Evolutionary conservation across 2,888 invertebrate genomes (phyloP).

Genomic region (Leucoptera coffeella): DNA sequence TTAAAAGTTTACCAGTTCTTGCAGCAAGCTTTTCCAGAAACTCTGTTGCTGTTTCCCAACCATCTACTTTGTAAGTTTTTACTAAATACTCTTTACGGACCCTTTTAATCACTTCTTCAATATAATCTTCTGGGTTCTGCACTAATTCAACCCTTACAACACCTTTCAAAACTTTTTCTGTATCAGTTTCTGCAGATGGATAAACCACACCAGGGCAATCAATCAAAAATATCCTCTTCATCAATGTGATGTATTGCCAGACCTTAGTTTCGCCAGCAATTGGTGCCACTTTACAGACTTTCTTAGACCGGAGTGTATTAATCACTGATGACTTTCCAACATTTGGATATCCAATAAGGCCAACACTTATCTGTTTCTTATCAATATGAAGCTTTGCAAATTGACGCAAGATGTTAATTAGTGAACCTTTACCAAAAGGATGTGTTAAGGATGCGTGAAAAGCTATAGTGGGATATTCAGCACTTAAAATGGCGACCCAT

Average conservation of each 20-base stretch:
- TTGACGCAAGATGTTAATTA: slow-evolving; percentile 93
- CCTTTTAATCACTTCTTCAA: slow-evolving; percentile 76
- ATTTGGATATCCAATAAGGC: slow-evolving; percentile 98
- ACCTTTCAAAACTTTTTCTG: slow-evolving; percentile 92
- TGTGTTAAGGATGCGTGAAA: slow-evolving; percentile 98
- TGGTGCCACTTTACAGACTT: slow-evolving; percentile 98
- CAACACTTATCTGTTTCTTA: slow-evolving; percentile 97
- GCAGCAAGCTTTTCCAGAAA: slow-evolving; percentile 89
- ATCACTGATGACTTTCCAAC: slow-evolving; percentile 98
- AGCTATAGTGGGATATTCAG: slow-evolving; percentile 95
- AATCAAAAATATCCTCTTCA: slow-evolving; percentile 93
- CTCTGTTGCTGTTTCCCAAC: slow-evolving; percentile 76
- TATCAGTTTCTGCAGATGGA: slow-evolving; percentile 92
- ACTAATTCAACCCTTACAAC: slow-evolving; percentile 95
- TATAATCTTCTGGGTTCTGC: slow-evolving; percentile 91
- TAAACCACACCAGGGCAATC: slow-evolving; percentile 99
- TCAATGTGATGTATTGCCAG: slow-evolving; percentile 99
- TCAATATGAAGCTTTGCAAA: slow-evolving; percentile 93
- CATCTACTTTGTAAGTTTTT: slow-evolving; percentile 83
- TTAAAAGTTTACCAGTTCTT: slow-evolving; percentile 82
- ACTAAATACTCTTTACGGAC: slow-evolving; percentile 84
- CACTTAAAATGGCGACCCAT: slow-evolving; percentile 92
- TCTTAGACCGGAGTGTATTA: slow-evolving; percentile 90
- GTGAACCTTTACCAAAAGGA: slow-evolving; percentile 95
- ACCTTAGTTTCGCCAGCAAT: slow-evolving; percentile 97